Evolutionary conservation across 2,113 vertebrate genomes (phyloP), one percentile per base, ranked within the genome.

Genomic region (Centropus unirufus): DNA sequence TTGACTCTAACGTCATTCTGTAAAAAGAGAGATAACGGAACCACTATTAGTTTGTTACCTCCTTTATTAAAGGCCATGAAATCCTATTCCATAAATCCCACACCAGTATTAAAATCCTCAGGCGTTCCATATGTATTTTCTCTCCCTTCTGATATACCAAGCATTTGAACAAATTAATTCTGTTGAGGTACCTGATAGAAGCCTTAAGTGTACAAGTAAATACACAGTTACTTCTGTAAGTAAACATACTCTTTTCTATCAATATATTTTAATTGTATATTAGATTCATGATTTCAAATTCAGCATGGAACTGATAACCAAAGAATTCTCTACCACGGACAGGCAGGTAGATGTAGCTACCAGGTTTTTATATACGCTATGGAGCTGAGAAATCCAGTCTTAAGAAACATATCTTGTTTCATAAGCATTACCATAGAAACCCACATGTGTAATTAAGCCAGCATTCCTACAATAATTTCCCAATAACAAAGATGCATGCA

Each of bases 1-100:
- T 99, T 99, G 84, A 99, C 99, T 97, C 99, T 98, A 80, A 99
- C 98, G 89, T 99, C 99, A 6, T 99, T 99, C 99, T 99, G 96
- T 79, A 95, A 97, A 40, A 74, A 95, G 87, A 95, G 64, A 78
- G n/a, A 93, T 42, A 83, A 32, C 86, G 13, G 42, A 93, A 79
- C 3, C 22, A 49, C 39, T 36, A 26, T 77, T 77, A 96, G 59
- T 68, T 85, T 84, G 11, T 42, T 76, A 52, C 12, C 4, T 79
- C 22, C 34, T 76, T 73, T 47, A 78, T 34, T 13, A 16, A 89
- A 63, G 61, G 29, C 20, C 27, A 22, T 29, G 9, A 68, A 84
- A 74, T 61, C 14, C 10, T 16, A 61, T 36, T 79, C n/a, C 64
- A 24, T 57, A 81, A 81, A 55, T 84, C 30, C n/a, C 46, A 82